A percentile compares a stretch with the other conserved stretches of the same genome.
These are phyloP conservation scores for Phoebastria nigripes DNA, from an alignment of 2,797 vertebrate genomes.

Conservation along the genomic window DNA sequence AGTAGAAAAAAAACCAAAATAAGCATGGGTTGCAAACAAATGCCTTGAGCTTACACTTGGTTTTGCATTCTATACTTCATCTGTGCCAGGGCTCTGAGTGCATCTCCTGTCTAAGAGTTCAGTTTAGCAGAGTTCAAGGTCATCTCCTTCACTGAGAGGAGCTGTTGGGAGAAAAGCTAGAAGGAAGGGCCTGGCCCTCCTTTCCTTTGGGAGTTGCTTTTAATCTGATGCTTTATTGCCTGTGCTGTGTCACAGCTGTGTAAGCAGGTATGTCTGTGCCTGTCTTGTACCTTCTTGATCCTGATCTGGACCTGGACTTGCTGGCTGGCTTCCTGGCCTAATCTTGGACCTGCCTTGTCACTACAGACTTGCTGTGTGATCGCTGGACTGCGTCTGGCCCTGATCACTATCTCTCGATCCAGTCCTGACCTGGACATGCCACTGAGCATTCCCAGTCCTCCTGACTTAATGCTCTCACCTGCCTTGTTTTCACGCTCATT, in stretches of 20 bases:
- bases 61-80: not conserved
- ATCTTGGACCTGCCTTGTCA: not conserved
- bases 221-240: not conserved
- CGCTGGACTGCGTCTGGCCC: not conserved
- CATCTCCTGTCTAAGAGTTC: not conserved
- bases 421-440: not conserved
- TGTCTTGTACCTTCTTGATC: not conserved
- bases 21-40: not conserved
- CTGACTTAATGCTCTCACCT: not conserved
- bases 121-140: not conserved
- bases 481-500: not conserved
- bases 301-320: not conserved
- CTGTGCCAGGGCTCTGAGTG: not conserved
- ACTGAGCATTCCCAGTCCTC: not conserved
- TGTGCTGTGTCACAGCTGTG: not conserved
- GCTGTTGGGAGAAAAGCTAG: not conserved
- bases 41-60: not conserved
- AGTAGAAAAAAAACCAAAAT: not conserved
- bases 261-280: not conserved
- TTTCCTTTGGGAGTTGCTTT: not conserved
- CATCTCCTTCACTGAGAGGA: not conserved
- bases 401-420: not conserved
- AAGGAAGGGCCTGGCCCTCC: not conserved
- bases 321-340: not conserved
- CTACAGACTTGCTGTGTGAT: not conserved